A percentile compares a stretch with the other conserved stretches of the same genome.
Evolutionary conservation across 1,140 invertebrate species (phyloP).

Genomic region (Cydia strobilella): DNA sequence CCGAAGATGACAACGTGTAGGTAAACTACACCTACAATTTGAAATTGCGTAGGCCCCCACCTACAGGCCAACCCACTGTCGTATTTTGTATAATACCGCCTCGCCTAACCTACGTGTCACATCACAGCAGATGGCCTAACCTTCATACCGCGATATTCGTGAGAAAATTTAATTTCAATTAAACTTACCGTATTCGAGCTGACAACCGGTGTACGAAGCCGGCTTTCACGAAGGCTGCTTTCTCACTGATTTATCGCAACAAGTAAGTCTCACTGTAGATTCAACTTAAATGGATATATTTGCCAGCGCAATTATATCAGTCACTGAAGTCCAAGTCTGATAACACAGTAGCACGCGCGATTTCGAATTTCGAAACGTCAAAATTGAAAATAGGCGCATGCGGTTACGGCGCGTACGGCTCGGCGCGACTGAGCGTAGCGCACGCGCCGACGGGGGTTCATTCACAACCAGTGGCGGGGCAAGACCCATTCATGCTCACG

Average conservation of each 20-base stretch:
- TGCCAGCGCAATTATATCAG: background rate
- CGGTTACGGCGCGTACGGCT: slow-evolving; percentile 58
- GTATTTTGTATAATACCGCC: slow-evolving; percentile 64
- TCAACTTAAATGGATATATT: slow-evolving; percentile 29
- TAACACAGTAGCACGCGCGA: slow-evolving; percentile 48
- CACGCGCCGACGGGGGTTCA: slow-evolving; percentile 75
- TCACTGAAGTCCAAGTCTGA: slow-evolving; percentile 20
- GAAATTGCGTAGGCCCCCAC: slow-evolving; percentile 66
- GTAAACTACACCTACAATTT: slow-evolving; percentile 69
- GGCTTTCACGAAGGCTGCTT: slow-evolving; percentile 52
- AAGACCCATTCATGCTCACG: slow-evolving; percentile 72
- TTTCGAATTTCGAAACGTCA: slow-evolving; percentile 66
- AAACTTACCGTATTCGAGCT: slow-evolving; percentile 60
- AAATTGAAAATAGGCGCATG: slow-evolving; percentile 52
- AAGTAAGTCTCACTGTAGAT: slow-evolving; percentile 38
- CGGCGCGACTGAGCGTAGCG: slow-evolving; percentile 70
- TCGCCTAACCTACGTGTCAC: slow-evolving; percentile 66
- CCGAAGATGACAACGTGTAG: slow-evolving; percentile 56
- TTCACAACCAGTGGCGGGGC: slow-evolving; percentile 73
- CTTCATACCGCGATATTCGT: slow-evolving; percentile 38
- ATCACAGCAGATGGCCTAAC: slow-evolving; percentile 54
- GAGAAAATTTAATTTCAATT: slow-evolving; percentile 54
- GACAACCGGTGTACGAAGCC: slow-evolving; percentile 45
- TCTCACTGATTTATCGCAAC: slow-evolving; percentile 41
- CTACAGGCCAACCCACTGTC: slow-evolving; percentile 66